phyloP scores from a whole-genome alignment of 1,140 invertebrate genomes.

The Orchesella cincta region DNA sequence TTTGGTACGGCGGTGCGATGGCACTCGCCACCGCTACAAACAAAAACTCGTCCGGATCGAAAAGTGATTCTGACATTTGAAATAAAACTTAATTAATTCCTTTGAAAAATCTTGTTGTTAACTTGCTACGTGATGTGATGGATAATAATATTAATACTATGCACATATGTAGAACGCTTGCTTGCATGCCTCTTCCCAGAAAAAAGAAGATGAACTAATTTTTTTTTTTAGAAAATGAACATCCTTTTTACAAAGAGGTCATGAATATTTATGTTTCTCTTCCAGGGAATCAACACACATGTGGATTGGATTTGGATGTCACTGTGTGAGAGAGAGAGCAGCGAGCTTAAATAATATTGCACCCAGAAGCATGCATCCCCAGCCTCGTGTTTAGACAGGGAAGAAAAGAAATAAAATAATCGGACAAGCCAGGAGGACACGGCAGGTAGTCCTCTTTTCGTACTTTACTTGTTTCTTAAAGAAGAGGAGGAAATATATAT shows the following conservation, averaged over 20 bases:
- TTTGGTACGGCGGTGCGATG: neutral
- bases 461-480: conserved; percentile 18
- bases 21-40: neutral
- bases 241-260: neutral
- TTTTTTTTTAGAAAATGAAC: conserved; percentile 5
- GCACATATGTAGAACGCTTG: too few species aligned
- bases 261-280: conserved; percentile 26
- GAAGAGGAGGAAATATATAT: neutral
- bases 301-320: conserved; percentile 2
- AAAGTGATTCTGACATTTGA: conserved; percentile 40
- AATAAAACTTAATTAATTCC: conserved; percentile 45
- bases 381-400: conserved; percentile 13
- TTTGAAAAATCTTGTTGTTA: conserved; percentile 6
- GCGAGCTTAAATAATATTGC: neutral
- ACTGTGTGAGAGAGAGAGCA: neutral
- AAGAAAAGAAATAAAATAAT: conserved; percentile 25
- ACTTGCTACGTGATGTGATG: too few species aligned
- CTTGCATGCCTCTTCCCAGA: too few species aligned
- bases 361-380: neutral
- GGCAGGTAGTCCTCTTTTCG: conserved; percentile 42
- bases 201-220: neutral
- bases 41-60: neutral
- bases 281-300: neutral
- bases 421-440: conserved; percentile 31
- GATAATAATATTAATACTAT: too few species aligned